Percentiles rank a stretch among this genome's conserved stretches.
phyloP scores from a whole-genome alignment of 2,797 vertebrate genomes.

The Todus mexicanus region DNA sequence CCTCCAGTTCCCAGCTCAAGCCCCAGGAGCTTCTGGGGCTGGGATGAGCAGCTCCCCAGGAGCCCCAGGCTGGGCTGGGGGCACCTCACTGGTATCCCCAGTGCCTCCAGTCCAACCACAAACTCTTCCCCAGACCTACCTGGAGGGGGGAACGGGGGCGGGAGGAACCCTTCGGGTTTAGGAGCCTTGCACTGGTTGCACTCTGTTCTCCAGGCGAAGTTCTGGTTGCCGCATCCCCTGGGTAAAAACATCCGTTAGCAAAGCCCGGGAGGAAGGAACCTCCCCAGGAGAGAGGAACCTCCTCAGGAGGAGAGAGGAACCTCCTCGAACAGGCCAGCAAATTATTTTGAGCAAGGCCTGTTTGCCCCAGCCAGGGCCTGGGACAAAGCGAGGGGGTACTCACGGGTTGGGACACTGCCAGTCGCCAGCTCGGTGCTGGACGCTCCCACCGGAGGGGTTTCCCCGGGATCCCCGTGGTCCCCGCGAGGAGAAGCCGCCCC shows the following conservation, averaged over 20 bases:
- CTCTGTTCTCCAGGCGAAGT: conserved; percentile 97
- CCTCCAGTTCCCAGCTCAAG: fast-evolving
- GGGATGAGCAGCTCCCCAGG: fast-evolving
- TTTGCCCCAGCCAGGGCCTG: neutral
- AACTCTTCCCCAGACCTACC: conserved; percentile 64
- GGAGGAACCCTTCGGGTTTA: conserved; percentile 90
- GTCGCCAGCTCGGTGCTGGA: conserved; percentile 95
- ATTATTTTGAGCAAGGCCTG: neutral
- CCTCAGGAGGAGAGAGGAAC: neutral
- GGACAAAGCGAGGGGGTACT: conserved; percentile 39
- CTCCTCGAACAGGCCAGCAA: neutral
- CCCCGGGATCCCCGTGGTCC: conserved; percentile 90
- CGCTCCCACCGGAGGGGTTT: conserved; percentile 87
- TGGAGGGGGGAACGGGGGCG: conserved; percentile 88
- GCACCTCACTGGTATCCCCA: neutral
- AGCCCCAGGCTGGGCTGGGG: neutral
- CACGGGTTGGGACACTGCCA: conserved; percentile 99
- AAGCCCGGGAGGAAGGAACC: neutral
- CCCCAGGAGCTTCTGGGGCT: neutral
- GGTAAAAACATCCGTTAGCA: neutral
- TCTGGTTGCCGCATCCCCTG: conserved; percentile 94
- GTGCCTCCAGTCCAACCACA: neutral
- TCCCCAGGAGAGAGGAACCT: neutral
- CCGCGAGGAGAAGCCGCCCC: conserved; percentile 88
- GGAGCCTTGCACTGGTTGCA: conserved; percentile 99